A percentile compares a stretch with the other conserved stretches of the same genome.
These are phyloP conservation scores for Drosophila repleta DNA, from an alignment of 1,140 invertebrate genomes.

Conservation along the genomic window DNA sequence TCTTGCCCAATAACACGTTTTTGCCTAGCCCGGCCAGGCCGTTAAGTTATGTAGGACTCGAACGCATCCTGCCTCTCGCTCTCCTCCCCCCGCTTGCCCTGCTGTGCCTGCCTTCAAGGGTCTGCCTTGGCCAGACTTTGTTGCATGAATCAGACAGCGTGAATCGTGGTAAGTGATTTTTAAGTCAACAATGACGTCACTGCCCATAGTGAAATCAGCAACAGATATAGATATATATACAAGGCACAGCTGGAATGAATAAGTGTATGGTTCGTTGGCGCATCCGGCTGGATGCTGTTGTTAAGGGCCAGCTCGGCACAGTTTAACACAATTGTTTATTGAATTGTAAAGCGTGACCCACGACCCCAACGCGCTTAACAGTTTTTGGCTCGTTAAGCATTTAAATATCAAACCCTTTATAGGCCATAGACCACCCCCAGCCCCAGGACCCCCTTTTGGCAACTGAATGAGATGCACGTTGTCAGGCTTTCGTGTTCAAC, in stretches of 20 bases:
- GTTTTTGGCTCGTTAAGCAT: constrained; percentile 72
- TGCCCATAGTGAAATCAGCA: constrained; percentile 8
- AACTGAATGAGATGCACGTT: constrained; percentile 74
- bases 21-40: constrained; percentile 42
- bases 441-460: too few species aligned
- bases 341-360: constrained; percentile 71
- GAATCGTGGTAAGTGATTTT: constrained; percentile 82
- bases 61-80: constrained; percentile 55
- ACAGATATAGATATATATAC: constrained; percentile 8
- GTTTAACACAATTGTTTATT: constrained; percentile 82
- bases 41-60: constrained; percentile 37
- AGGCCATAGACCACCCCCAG: too few species aligned
- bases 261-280: constrained; percentile 54
- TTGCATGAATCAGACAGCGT: constrained; percentile 80
- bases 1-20: constrained; percentile 57
- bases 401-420: constrained; percentile 46
- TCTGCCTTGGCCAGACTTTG: constrained; percentile 55
- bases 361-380: neutral
- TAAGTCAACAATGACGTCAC: constrained; percentile 77
- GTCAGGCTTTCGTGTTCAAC: constrained; percentile 77
- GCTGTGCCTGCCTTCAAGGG: constrained; percentile 29
- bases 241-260: constrained; percentile 40
- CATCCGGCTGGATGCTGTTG: constrained; percentile 35
- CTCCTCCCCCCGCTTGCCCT: too few species aligned
- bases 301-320: constrained; percentile 62